A percentile compares a stretch with the other conserved stretches of the same genome.
Evolutionary conservation across 92 coral and sea anemone species (phyloP).

Genomic region (Meandrina meandrites): DNA sequence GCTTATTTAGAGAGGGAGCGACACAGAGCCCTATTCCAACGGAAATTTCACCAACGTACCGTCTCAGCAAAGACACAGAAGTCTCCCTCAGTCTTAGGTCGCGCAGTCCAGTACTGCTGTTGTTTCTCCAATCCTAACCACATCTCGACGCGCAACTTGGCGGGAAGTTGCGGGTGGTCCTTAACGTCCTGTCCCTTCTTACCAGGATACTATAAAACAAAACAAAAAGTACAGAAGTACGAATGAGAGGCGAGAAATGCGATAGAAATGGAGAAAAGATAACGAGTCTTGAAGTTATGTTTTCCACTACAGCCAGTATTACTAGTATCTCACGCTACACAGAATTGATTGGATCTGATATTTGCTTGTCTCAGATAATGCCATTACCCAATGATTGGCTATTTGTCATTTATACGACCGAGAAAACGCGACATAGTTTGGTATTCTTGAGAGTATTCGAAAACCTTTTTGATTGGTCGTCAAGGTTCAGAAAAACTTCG

Average conservation of each 20-base stretch:
- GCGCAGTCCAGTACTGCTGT: slow-evolving; percentile 90
- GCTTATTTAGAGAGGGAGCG: too few species aligned
- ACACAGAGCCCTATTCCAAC: too few species aligned
- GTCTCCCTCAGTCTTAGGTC: slow-evolving; percentile 92
- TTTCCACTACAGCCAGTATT: too few species aligned
- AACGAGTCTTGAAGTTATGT: too few species aligned
- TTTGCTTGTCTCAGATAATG: too few species aligned
- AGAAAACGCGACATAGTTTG: neutral
- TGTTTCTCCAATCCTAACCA: slow-evolving; percentile 95
- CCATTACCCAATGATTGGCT: too few species aligned
- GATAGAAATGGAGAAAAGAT: too few species aligned
- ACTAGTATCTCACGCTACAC: too few species aligned
- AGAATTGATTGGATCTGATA: too few species aligned
- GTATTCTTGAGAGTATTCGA: neutral
- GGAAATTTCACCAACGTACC: slow-evolving; percentile 39
- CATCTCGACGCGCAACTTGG: slow-evolving; percentile 81
- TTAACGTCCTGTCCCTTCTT: slow-evolving; percentile 86
- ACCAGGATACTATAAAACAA: slow-evolving; percentile 83
- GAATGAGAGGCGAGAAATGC: neutral
- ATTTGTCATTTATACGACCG: too few species aligned
- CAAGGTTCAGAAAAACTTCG: neutral
- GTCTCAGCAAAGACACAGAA: slow-evolving; percentile 95
- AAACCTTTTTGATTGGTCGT: neutral
- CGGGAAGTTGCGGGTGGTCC: slow-evolving; percentile 95
- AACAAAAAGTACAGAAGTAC: neutral